Base-by-base conservation (phyloP, 2,797 vertebrate genomes). In the Enteromius argenteus region DNA sequence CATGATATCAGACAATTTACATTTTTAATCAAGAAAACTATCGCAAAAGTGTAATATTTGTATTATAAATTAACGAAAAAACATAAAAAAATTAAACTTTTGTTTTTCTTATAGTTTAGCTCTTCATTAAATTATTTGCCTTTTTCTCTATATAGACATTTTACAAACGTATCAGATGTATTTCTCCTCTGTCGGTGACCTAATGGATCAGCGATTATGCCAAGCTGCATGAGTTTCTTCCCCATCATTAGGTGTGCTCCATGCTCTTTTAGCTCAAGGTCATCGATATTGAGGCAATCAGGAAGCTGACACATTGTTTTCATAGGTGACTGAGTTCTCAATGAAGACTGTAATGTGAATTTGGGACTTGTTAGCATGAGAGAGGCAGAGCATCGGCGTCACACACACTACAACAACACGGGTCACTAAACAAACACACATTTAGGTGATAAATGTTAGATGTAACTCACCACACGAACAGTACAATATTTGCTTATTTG, bases 271-370 rank as follows among this genome's bases (percentile, higher is more conserved):
- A 85, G 44, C 85, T 88, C 81, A 84, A 88, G 86, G 86, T 89
- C 84, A 88, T 79, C 21, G 46, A 78, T 80, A 89, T 85, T 78
- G 81, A 89, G 62, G 81, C 81, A 88, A 87, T 89, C 84, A 86
- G 62, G 58, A 49, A 79, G 73, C 85, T 83, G 79, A 86, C 62
- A 73, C 81, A 75, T 76, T 87, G 79, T 86, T 85, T 87, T 89
- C 85, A 88, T 85, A 89, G 85, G 82, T 89, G 81, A 86, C 64
- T 86, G 85, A 80, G 69, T 72, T 83, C 71, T 62, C 76, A 89
- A 71, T 85, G 83, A 87, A 51, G 42, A 86, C 62, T 76, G 35
- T 85, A 89, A 87, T 85, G 81, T 77, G 64, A 79, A 80, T 77
- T 86, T 87, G 64, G 78, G 71, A 87, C 79, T 73, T 46, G 82